phyloP scores from a whole-genome alignment of 1,140 invertebrate genomes.

The Luehdorfia chinensis region DNA sequence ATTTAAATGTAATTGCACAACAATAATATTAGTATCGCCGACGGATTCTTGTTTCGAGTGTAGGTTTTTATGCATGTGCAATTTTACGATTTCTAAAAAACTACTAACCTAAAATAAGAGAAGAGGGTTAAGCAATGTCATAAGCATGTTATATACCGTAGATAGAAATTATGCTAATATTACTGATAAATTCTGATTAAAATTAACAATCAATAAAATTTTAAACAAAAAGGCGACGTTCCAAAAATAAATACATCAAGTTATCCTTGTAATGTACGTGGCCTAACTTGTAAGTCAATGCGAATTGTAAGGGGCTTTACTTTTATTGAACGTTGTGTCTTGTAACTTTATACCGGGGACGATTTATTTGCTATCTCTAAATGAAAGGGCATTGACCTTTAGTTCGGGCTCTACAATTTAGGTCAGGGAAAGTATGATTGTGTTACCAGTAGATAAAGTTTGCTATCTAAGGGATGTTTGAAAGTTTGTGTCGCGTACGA shows the following conservation, averaged over 20 bases:
- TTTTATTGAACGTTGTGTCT: conserved; percentile 14
- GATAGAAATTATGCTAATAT: no score
- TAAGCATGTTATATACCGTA: no score
- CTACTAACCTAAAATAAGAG: no score
- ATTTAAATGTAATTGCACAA: no score
- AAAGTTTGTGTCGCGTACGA: conserved; percentile 1
- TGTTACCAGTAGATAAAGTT: conserved; percentile 4
- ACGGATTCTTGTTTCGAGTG: no score
- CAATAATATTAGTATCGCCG: no score
- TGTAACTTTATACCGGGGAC: conserved; percentile 10
- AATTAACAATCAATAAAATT: no score
- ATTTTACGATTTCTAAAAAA: no score
- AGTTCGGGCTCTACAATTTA: not conserved
- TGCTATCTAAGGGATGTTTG: conserved; percentile 5
- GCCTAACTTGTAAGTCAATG: conserved; percentile 1
- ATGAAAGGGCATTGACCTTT: conserved; percentile 11
- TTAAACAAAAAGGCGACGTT: not conserved
- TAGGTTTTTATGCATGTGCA: no score
- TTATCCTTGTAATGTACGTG: not conserved
- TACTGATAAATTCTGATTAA: no score
- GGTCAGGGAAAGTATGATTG: conserved; percentile 2
- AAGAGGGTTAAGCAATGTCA: no score
- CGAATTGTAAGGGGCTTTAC: conserved; percentile 9
- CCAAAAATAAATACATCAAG: not conserved
- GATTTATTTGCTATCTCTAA: conserved; percentile 15